These are phyloP conservation scores for Xenopus petersii DNA, from an alignment of 2,797 vertebrate genomes.

Conservation along the genomic window DNA sequence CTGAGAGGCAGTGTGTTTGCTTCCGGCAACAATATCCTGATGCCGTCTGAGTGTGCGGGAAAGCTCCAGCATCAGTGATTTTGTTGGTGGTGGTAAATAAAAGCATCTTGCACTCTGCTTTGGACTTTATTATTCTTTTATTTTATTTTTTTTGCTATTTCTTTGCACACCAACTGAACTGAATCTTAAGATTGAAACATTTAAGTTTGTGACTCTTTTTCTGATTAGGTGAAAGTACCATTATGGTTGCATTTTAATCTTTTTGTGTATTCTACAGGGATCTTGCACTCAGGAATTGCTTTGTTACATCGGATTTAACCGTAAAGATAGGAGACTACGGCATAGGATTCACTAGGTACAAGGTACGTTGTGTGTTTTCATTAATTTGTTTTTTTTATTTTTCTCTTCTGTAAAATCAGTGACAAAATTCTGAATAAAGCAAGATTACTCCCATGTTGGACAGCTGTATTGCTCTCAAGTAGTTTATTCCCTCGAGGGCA, in stretches of 20 bases:
- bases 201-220: too few relatives aligned
- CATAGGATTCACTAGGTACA: slow-evolving; percentile 87
- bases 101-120: slow-evolving; percentile 5
- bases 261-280: slow-evolving; percentile 68
- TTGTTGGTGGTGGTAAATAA: slow-evolving; percentile 79
- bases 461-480: too few relatives aligned
- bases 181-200: too few relatives aligned
- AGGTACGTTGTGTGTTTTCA: slow-evolving; percentile 69
- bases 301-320: slow-evolving; percentile 89
- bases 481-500: too few relatives aligned
- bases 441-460: too few relatives aligned
- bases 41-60: slow-evolving; percentile 81
- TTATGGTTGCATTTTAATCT: too few relatives aligned
- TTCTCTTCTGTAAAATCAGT: neutral
- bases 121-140: neutral
- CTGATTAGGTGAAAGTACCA: too few relatives aligned
- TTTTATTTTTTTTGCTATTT: too few relatives aligned
- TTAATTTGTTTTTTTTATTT: neutral
- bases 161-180: too few relatives aligned
- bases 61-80: slow-evolving; percentile 96
- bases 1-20: slow-evolving; percentile 53
- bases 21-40: slow-evolving; percentile 86
- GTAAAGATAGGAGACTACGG: slow-evolving; percentile 96
- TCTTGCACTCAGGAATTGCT: slow-evolving; percentile 92
- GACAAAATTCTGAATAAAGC: too few relatives aligned